phyloP scores from a whole-genome alignment of 2,888 invertebrate species.

The Cantharis lateralis region DNA sequence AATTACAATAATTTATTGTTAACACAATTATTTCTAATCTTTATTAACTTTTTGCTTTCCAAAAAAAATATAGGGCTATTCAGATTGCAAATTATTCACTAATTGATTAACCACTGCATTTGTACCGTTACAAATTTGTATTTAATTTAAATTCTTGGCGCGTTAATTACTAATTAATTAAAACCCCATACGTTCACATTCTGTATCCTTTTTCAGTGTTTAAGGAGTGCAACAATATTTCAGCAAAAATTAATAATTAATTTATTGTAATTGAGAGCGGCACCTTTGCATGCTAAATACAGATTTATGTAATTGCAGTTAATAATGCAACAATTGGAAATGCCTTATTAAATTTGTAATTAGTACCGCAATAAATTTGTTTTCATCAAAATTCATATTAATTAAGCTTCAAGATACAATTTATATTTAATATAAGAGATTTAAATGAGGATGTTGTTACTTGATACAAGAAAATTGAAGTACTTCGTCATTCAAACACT shows the following conservation, averaged over 20 bases:
- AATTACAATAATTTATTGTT: slow-evolving; percentile 1
- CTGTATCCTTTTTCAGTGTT: not conserved
- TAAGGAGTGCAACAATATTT: not conserved
- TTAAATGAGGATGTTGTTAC: slow-evolving; percentile 3
- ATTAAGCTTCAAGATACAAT: not conserved
- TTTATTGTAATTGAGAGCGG: not conserved
- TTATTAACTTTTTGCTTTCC: too few relatives aligned
- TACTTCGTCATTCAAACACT: not conserved
- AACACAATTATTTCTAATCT: not conserved
- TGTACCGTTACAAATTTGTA: not conserved
- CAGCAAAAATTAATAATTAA: not conserved
- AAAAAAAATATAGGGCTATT: too few relatives aligned
- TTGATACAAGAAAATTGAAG: not conserved
- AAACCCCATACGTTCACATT: not conserved
- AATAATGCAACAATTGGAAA: not conserved
- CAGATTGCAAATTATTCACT: not conserved
- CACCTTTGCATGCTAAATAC: not conserved
- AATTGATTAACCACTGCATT: not conserved
- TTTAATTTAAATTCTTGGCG: not conserved
- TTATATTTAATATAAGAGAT: not conserved
- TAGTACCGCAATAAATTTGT: not conserved
- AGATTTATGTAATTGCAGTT: not conserved
- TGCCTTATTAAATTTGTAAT: not conserved
- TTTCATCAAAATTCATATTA: not conserved
- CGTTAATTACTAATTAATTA: not conserved